Evolutionary conservation across 2,797 vertebrate species (phyloP).

Genomic region (Chromis chromis): DNA sequence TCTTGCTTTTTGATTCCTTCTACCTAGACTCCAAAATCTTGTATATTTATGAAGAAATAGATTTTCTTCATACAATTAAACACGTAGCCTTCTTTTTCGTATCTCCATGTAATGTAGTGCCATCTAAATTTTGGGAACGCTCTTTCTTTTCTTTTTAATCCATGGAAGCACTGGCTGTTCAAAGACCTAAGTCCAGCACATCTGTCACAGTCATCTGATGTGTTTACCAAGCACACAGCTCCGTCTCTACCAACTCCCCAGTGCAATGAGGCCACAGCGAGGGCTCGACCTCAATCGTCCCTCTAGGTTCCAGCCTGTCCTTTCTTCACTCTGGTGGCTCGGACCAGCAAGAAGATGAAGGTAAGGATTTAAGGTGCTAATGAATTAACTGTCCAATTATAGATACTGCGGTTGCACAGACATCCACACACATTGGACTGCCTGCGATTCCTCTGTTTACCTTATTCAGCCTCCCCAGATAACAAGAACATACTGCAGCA

Average conservation of each 20-base stretch:
- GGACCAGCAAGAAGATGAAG: conserved; percentile 36
- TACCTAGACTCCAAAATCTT: background rate
- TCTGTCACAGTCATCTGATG: conserved; percentile 60
- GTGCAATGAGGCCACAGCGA: conserved; percentile 42
- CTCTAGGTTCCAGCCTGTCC: conserved; percentile 22
- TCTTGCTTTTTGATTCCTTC: background rate
- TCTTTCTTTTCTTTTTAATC: background rate
- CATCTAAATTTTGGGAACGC: conserved; percentile 5
- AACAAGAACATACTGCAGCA: conserved; percentile 23
- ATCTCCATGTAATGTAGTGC: background rate
- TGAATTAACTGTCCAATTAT: conserved; percentile 67
- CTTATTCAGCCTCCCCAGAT: conserved; percentile 27
- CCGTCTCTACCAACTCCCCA: conserved; percentile 39
- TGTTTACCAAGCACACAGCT: conserved; percentile 48
- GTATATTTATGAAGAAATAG: background rate
- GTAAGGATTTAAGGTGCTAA: conserved; percentile 44
- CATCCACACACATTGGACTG: conserved; percentile 25
- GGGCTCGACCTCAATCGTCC: conserved; percentile 48
- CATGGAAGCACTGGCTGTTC: conserved; percentile 31
- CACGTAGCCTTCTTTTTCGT: background rate
- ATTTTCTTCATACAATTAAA: background rate
- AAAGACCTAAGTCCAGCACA: conserved; percentile 33
- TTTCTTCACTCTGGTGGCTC: conserved; percentile 23
- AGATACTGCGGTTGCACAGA: conserved; percentile 40
- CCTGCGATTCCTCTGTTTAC: conserved; percentile 31